Evolutionary conservation across 2,888 invertebrate species (phyloP).

Genomic region (Odiellus spinosus): DNA sequence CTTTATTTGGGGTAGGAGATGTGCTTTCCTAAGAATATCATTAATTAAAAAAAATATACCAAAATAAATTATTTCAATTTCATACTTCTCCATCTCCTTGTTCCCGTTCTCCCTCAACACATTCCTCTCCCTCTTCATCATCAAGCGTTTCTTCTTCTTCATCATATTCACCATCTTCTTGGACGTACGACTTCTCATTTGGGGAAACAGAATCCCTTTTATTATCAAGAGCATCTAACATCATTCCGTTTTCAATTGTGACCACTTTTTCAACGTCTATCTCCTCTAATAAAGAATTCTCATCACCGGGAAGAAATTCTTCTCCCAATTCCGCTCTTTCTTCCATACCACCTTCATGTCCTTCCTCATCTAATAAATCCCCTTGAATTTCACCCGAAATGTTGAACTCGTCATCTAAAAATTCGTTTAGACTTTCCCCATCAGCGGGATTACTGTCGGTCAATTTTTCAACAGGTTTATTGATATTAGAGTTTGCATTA

Average conservation of each 20-base stretch:
- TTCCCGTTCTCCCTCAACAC: conserved; percentile 37
- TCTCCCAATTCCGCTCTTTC: conserved; percentile 21
- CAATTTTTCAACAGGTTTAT: background rate
- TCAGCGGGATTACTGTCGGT: background rate
- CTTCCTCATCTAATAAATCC: conserved; percentile 8
- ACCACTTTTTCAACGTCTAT: conserved; percentile 21
- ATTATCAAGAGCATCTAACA: background rate
- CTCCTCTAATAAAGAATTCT: conserved; percentile 23
- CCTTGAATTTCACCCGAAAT: conserved; percentile 13
- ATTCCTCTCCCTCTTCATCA: conserved; percentile 24
- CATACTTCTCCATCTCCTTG: conserved; percentile 53
- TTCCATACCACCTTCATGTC: conserved; percentile 4
- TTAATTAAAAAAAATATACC: background rate
- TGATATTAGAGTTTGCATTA: background rate
- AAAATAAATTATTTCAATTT: background rate
- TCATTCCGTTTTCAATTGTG: background rate
- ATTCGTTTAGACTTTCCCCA: background rate
- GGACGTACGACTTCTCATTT: conserved; percentile 1
- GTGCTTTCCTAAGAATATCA: conserved; percentile 14
- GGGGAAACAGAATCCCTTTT: background rate
- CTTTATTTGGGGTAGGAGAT: conserved; percentile 20
- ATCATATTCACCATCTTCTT: conserved; percentile 19
- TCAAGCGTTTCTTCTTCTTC: conserved; percentile 19
- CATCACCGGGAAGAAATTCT: conserved; percentile 22
- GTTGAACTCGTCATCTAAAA: background rate